Evolutionary conservation across 2,797 vertebrate genomes (phyloP), one percentile per base, ranked within the genome.

Genomic region (Tolypeutes matacus): DNA sequence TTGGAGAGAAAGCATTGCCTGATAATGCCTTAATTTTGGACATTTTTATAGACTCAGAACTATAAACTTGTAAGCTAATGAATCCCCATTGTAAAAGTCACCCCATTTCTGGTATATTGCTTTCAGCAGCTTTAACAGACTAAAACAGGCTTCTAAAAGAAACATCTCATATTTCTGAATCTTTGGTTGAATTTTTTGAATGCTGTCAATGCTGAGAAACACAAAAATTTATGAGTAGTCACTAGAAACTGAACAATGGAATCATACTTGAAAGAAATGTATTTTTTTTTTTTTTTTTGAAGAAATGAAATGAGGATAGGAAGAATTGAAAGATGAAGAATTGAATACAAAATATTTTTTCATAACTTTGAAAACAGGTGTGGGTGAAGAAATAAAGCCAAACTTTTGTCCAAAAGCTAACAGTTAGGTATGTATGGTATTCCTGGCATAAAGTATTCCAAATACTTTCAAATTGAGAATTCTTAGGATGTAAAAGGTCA

Each of bases 241-340:
- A 84, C 5, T 21, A 91, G 80, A 92, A 96, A 39, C 3, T 95
- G 70, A 96, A 84, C n/a, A 73, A 95, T 91, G 18, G 7, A 69
- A 84, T 8, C 0, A 31, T 4, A 15, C 10, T 62, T 85, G 9
- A 81, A 76, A 80, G 34, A 5, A 76, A 46, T 14, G 10, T 51
- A 34, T 36, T 86, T 96, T 84, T 93, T 72, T 62, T 39, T 36
- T 86, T 96, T 84, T 93, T 72, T 62, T 86, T 92, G 10, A 17
- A 64, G 31, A 90, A 87, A 72, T 12, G 75, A 70, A 88, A 56
- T 62, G 31, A 81, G 3, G 11, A 36, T 67, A 51, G 31, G 15
- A 70, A 88, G 15, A 77, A 34, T 13, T 51, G 31, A 72, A 83
- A 8, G 9, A 60, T 29, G 42, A 89, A 72, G 49, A 85, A 20